A percentile compares a stretch with the other conserved stretches of the same genome.
Conservation (phyloP, 2,888 invertebrate genomes). For the Cephus rjabovi region DNA sequence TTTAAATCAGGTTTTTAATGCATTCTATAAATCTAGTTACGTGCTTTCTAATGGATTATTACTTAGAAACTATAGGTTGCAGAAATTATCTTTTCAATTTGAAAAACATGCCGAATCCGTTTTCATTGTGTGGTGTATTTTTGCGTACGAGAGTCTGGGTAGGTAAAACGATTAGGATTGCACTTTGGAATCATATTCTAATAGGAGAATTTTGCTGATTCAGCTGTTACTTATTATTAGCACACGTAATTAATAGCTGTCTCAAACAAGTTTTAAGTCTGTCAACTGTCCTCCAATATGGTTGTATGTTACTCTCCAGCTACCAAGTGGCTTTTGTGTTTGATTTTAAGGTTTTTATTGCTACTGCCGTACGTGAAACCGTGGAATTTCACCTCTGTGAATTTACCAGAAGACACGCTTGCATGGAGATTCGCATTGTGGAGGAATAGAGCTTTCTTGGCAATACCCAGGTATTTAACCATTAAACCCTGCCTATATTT, state of each 20-base stretch:
- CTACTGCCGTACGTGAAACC: not conserved
- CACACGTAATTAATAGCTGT: not conserved
- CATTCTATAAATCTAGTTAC: no score
- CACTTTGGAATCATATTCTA: not conserved
- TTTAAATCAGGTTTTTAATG: not conserved
- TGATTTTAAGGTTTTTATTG: not conserved
- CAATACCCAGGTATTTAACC: constrained; percentile 57
- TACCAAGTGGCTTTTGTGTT: not conserved
- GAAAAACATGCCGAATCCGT: not conserved
- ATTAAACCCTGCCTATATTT: not conserved
- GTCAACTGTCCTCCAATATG: not conserved
- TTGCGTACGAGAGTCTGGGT: not conserved
- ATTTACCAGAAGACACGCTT: constrained; percentile 37
- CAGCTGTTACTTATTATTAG: not conserved
- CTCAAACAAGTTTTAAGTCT: not conserved
- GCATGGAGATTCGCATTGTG: constrained; percentile 63
- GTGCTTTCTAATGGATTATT: not conserved
- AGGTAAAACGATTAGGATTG: not conserved
- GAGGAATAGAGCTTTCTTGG: constrained; percentile 64
- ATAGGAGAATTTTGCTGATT: not conserved
- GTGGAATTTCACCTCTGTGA: constrained; percentile 30
- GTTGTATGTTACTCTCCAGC: not conserved
- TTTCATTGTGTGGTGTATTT: not conserved
- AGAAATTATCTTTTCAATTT: not conserved
- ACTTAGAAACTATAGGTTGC: not conserved